These are phyloP conservation scores for Sericinus montela DNA, from an alignment of 2,888 invertebrate species.

Conservation along the genomic window DNA sequence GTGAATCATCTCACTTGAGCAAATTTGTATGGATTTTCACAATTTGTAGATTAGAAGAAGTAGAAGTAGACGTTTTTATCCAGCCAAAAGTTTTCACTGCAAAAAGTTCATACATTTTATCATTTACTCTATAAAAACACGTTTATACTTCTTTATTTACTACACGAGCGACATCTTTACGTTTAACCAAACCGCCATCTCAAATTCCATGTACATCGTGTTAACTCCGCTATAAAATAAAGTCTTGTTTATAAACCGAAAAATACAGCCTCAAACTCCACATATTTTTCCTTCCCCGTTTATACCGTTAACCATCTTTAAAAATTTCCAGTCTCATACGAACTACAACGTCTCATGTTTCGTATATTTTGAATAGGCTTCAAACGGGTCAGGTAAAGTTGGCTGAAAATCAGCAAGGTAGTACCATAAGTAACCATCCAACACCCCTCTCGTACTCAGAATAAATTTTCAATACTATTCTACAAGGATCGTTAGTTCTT, in stretches of 20 bases:
- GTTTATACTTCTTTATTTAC: neutral
- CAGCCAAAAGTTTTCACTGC: no score
- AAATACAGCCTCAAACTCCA: constrained; percentile 54
- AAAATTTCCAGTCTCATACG: constrained; percentile 25
- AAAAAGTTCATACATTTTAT: no score
- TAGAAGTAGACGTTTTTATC: no score
- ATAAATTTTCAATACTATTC: constrained; percentile 74
- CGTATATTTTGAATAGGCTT: neutral
- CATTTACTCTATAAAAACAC: neutral
- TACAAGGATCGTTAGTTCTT: constrained; percentile 66
- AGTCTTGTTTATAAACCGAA: constrained; percentile 62
- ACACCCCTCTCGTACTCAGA: constrained; percentile 64
- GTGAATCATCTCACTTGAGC: no score
- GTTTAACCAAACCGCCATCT: constrained; percentile 26
- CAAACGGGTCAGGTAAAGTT: constrained; percentile 33
- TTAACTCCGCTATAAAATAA: constrained; percentile 63
- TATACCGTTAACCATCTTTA: constrained; percentile 43
- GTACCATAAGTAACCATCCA: constrained; percentile 69
- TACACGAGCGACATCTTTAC: constrained; percentile 6
- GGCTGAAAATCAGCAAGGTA: constrained; percentile 43
- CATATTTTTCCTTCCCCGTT: constrained; percentile 54
- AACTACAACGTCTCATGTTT: constrained; percentile 26
- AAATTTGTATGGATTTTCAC: no score
- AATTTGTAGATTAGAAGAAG: no score
- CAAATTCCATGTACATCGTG: constrained; percentile 50